Evolutionary conservation across 2,797 vertebrate species (phyloP), one percentile per base, ranked within the genome.

Genomic region (Salarias fasciatus): DNA sequence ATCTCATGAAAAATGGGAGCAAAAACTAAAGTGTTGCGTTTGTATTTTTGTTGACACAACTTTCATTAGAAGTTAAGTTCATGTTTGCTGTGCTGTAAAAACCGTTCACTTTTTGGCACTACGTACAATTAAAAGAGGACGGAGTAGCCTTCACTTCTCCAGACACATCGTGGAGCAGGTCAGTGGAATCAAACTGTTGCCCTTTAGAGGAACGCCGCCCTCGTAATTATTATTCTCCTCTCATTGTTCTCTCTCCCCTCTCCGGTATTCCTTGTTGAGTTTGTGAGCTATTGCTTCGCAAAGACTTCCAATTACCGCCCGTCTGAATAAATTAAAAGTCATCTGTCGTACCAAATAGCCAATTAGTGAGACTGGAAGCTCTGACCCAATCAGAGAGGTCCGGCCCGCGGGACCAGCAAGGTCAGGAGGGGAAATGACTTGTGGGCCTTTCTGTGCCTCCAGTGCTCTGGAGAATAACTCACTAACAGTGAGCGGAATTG

Each of bases 301-400:
- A 72, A 71, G 67, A 79, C 72, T 64, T 75, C 74, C 76, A 86
- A 86, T 88, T 84, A 74, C 41, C 28, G 49, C 40, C 54, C 53
- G n/a, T 80, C 69, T 41, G 64, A 72, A 83, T 59, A 60, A 77
- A 86, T 86, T 77, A 77, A 70, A 71, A 75, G 69, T 85, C 76
- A 63, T 76, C 60, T 63, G 66, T 72, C 8, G 36, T 60, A 44
- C 69, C 74, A 67, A 65, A 75, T 58, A 57, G 63, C 79, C 80
- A 88, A 87, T 88, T 84, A 86, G 65, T 11, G 35, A 64, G 60
- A 18, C 63, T 42, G 53, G 51, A 61, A 69, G 65, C 56, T 63
- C 47, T 56, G 72, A 80, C 67, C 60, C 52, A 33, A 69, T 79
- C 18, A 55, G 40, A 72, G 65, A 64, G 54, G 63, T 10, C 11